Percentiles rank a stretch among this genome's conserved stretches.
These are phyloP conservation scores for Lophotriccus pileatus DNA, from an alignment of 2,797 vertebrate genomes.

Conservation along the genomic window DNA sequence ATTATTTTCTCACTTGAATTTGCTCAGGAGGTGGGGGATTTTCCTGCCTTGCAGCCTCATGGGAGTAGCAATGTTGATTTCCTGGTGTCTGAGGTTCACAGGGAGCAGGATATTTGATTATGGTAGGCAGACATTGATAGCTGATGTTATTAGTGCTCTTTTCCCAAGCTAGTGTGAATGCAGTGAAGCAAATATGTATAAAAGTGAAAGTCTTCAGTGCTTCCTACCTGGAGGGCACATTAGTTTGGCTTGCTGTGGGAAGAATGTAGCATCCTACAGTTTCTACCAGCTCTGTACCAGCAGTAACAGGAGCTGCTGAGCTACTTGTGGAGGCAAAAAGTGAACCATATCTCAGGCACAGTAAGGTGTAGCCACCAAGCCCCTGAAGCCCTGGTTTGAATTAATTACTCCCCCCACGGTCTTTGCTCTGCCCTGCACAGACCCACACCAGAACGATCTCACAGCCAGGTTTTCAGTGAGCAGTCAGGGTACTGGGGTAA, in stretches of 20 bases:
- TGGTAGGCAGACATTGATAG: background rate
- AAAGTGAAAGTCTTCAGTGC: background rate
- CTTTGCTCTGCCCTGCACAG: background rate
- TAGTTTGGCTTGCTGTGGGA: background rate
- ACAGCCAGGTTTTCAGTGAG: background rate
- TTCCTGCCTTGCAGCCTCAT: background rate
- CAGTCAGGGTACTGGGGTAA: fast-evolving
- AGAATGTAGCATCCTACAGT: background rate
- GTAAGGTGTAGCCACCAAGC: background rate
- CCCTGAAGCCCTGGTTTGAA: background rate
- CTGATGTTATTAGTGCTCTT: background rate
- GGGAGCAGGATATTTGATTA: slow-evolving; percentile 4
- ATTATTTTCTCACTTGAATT: background rate
- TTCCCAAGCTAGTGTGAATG: background rate
- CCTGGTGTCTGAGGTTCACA: background rate
- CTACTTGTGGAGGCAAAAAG: background rate
- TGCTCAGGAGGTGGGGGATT: background rate
- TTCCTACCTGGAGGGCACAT: background rate
- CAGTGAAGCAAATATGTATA: background rate
- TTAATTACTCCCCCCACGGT: background rate
- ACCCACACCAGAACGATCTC: background rate
- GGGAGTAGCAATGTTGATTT: background rate
- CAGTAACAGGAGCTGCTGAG: background rate
- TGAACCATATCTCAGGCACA: background rate
- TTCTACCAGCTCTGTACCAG: background rate